Evolutionary conservation across 2,797 vertebrate species (phyloP).

Genomic region (Ptychadena robeensis): DNA sequence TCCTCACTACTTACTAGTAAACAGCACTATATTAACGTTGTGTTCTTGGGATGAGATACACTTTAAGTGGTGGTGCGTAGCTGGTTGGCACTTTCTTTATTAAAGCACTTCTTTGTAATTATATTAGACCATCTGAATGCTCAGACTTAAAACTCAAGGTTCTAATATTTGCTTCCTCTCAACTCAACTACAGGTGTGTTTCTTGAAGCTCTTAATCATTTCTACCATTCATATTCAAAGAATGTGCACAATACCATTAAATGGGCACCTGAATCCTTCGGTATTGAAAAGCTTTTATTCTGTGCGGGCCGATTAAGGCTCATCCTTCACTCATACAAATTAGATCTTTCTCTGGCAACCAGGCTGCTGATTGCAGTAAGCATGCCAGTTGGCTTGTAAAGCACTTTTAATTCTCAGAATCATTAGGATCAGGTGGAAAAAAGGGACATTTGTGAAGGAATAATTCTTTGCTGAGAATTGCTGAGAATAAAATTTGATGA

Average conservation of each 20-base stretch:
- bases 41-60: no score
- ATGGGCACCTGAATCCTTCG: slow-evolving; percentile 20
- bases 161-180: not conserved
- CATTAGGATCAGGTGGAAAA: not conserved
- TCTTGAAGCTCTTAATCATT: not conserved
- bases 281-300: not conserved
- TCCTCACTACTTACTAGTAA: no score
- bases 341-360: not conserved
- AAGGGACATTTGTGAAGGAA: not conserved
- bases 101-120: no score
- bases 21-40: no score
- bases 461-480: not conserved
- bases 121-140: no score
- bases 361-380: slow-evolving; percentile 16
- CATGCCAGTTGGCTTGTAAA: not conserved
- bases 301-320: not conserved
- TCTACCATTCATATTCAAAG: slow-evolving; percentile 9
- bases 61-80: no score
- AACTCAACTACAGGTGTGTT: not conserved
- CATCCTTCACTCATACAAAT: slow-evolving; percentile 8
- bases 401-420: slow-evolving; percentile 7
- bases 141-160: no score
- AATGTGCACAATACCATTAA: slow-evolving; percentile 11
- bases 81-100: no score
- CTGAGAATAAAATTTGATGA: not conserved